These are phyloP conservation scores for Aythya fuligula DNA, from an alignment of 2,797 vertebrate genomes.

Conservation along the genomic window DNA sequence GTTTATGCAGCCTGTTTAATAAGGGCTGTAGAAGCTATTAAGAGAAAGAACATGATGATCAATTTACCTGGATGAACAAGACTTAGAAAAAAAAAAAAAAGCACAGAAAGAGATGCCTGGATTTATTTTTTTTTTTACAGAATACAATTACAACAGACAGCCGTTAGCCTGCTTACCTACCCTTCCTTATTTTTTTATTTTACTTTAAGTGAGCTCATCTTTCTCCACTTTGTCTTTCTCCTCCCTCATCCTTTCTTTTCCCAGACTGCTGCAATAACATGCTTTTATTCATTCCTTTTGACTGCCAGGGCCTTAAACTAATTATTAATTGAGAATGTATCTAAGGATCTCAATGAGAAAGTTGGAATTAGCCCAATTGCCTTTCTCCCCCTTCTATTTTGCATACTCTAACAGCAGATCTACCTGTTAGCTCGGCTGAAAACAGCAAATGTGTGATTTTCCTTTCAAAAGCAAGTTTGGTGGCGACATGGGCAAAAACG, in stretches of 20 bases:
- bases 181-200: neutral
- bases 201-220: constrained; percentile 26
- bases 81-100: neutral
- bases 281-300: constrained; percentile 62
- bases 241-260: constrained; percentile 56
- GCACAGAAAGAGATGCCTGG: neutral
- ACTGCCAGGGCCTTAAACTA: constrained; percentile 58
- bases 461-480: neutral
- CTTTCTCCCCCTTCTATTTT: constrained; percentile 12
- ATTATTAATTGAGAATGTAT: constrained; percentile 69
- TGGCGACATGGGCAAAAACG: neutral
- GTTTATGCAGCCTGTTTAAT: neutral
- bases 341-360: constrained; percentile 57
- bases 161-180: constrained; percentile 52
- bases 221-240: constrained; percentile 37
- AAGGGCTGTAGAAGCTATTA: neutral
- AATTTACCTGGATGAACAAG: neutral
- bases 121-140: constrained; percentile 1
- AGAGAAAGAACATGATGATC: neutral
- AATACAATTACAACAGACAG: neutral
- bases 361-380: constrained; percentile 59
- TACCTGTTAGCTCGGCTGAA: neutral
- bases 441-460: neutral
- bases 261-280: constrained; percentile 46
- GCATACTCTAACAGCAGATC: neutral